Base-by-base conservation (phyloP, 1,140 invertebrate species). In the Scaptodrosophila lebanonensis region DNA sequence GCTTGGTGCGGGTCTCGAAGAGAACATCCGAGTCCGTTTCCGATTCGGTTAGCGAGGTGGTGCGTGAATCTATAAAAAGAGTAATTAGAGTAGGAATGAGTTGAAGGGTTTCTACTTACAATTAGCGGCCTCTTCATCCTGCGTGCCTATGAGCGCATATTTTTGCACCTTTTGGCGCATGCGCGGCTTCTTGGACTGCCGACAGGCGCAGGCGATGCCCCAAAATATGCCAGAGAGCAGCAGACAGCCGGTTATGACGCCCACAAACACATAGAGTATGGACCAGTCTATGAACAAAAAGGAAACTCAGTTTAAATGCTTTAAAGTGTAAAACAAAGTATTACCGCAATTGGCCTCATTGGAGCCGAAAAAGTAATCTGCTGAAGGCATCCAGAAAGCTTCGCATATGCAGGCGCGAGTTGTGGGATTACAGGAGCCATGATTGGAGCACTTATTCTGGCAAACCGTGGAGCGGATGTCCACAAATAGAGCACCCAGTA, bases 341-440 rank as follows among this genome's bases (percentile, higher is more conserved):
- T n/a, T 70, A 90, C 90, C 88, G 59, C 89, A 90, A 67, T 90
- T 89, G 9, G 89, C 88, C 63, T 88, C 87, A 30, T 88, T 86
- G 45, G 88, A 88, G 29, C 86, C 87, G 33, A 89, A 87, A 33
- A 89, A 85, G 58, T 87, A 88, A 25, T 88, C 77, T 6, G 89
- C 75, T 87, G 91, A 90, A 88, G 96, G 93, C 95, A 98, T 98
- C 96, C 96, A 98, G 89, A 98, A 98, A 18, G 95, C 93, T 88
- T 97, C 95, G 88, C 97, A 98, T 39, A 94, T 89, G 79, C 97
- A 98, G 42, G 91, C 90, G 75, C 95, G 90, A 6, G 93, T 93
- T 60, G 92, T 90, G 83, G 94, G 92, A 87, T 97, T 92, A 87
- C 97, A 98, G 12, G 91, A 90, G 30, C 96, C 97, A 88, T 98